phyloP scores from a whole-genome alignment of 2,888 invertebrate species.

The Labia minor region DNA sequence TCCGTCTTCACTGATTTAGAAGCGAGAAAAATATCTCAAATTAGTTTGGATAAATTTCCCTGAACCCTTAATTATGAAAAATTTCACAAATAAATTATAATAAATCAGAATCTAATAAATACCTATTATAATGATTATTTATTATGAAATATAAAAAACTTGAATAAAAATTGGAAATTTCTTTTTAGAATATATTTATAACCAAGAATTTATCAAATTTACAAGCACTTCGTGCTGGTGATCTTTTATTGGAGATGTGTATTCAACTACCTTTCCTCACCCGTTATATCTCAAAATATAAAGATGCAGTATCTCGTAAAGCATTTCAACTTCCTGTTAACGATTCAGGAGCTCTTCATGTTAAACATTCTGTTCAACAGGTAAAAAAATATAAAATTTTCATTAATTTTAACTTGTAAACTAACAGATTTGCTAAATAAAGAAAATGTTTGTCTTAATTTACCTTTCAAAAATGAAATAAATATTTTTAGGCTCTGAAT shows the following conservation, averaged over 20 bases:
- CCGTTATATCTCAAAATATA: conserved; percentile 50
- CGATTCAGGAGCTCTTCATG: conserved; percentile 60
- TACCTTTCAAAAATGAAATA: too few relatives aligned
- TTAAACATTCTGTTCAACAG: conserved; percentile 43
- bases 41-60: too few relatives aligned
- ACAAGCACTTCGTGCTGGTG: conserved; percentile 71
- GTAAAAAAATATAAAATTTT: conserved; percentile 32
- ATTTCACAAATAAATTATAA: too few relatives aligned
- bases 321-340: conserved; percentile 54
- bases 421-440: too few relatives aligned
- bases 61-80: too few relatives aligned
- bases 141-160: too few relatives aligned
- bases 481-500: not conserved
- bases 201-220: conserved; percentile 66
- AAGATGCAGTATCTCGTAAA: conserved; percentile 54
- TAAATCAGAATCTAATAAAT: too few relatives aligned
- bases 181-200: conserved; percentile 60
- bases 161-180: conserved; percentile 16
- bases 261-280: conserved; percentile 59
- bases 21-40: too few relatives aligned
- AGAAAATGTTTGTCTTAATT: too few relatives aligned
- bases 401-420: conserved; percentile 1
- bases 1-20: too few relatives aligned
- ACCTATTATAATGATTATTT: too few relatives aligned
- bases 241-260: conserved; percentile 71